These are phyloP conservation scores for Atta texana DNA, from an alignment of 1,140 invertebrate genomes.

Conservation along the genomic window DNA sequence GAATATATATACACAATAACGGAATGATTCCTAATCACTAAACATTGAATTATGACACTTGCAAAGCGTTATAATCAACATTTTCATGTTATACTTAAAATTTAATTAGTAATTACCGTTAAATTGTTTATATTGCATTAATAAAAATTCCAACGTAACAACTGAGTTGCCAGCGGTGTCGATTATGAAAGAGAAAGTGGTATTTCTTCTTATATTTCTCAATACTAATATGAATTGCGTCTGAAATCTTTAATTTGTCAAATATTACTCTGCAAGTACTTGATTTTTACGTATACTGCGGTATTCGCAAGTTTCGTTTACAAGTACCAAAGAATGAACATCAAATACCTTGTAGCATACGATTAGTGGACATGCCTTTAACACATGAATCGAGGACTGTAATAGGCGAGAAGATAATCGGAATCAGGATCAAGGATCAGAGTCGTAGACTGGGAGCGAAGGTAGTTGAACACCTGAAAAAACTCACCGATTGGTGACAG, in stretches of 20 bases:
- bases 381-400: slow-evolving; percentile 61
- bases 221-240: not conserved
- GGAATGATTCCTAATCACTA: slow-evolving; percentile 65
- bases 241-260: slow-evolving; percentile 9
- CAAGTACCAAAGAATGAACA: slow-evolving; percentile 68
- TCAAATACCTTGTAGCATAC: slow-evolving; percentile 69
- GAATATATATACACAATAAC: slow-evolving; percentile 67
- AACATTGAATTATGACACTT: slow-evolving; percentile 60
- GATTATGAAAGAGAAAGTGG: not conserved
- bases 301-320: slow-evolving; percentile 30
- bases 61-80: slow-evolving; percentile 44
- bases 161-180: not conserved
- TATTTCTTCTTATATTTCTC: not conserved
- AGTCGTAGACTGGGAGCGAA: slow-evolving; percentile 57
- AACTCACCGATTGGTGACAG: slow-evolving; percentile 66
- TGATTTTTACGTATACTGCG: slow-evolving; percentile 25
- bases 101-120: not conserved
- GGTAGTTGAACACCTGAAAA: slow-evolving; percentile 70
- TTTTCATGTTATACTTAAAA: slow-evolving; percentile 21
- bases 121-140: not conserved
- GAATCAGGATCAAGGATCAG: slow-evolving; percentile 40
- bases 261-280: slow-evolving; percentile 60
- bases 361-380: slow-evolving; percentile 72
- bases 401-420: not conserved
- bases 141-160: not conserved